These are phyloP conservation scores for Drosophila bunnanda DNA, from an alignment of 2,888 invertebrate species.

Conservation along the genomic window DNA sequence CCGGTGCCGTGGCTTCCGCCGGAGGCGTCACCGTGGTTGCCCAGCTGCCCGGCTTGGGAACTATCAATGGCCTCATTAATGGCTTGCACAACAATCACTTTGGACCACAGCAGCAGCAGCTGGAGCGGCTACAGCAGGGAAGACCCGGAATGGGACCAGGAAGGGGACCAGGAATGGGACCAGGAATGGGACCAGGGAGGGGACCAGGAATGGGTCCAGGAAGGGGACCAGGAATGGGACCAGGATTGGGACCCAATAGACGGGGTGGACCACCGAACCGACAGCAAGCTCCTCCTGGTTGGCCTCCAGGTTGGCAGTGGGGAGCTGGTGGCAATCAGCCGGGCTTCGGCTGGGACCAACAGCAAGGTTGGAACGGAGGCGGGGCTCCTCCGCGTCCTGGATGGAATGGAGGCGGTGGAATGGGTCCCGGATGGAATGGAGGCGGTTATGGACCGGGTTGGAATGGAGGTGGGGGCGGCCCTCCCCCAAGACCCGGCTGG, in stretches of 20 bases:
- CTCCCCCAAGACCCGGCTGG: conserved; percentile 28
- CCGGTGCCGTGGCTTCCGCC: conserved; percentile 30
- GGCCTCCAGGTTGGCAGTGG: conserved; percentile 52
- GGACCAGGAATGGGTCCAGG: conserved; percentile 8
- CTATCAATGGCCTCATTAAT: conserved; percentile 15
- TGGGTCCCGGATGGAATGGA: background rate
- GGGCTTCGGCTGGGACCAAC: conserved; percentile 27
- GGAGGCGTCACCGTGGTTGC: conserved; percentile 52
- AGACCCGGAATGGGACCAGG: conserved; percentile 21
- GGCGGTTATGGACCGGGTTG: conserved; percentile 9
- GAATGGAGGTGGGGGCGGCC: conserved; percentile 15
- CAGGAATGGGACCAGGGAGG: conserved; percentile 8
- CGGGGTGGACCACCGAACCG: background rate
- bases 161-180: conserved; percentile 11
- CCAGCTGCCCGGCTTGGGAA: conserved; percentile 49
- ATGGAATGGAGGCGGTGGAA: conserved; percentile 25
- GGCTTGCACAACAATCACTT: conserved; percentile 25
- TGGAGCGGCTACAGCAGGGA: conserved; percentile 25
- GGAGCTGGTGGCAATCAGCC: conserved; percentile 31
- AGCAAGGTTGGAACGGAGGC: conserved; percentile 21
- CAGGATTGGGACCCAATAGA: conserved; percentile 5
- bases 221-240: conserved; percentile 20
- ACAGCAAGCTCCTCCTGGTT: conserved; percentile 35
- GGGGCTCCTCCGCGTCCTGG: conserved; percentile 17
- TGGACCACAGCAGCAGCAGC: conserved; percentile 28